phyloP scores from a whole-genome alignment of 2,888 invertebrate genomes.

The Scotopteryx bipunctaria region DNA sequence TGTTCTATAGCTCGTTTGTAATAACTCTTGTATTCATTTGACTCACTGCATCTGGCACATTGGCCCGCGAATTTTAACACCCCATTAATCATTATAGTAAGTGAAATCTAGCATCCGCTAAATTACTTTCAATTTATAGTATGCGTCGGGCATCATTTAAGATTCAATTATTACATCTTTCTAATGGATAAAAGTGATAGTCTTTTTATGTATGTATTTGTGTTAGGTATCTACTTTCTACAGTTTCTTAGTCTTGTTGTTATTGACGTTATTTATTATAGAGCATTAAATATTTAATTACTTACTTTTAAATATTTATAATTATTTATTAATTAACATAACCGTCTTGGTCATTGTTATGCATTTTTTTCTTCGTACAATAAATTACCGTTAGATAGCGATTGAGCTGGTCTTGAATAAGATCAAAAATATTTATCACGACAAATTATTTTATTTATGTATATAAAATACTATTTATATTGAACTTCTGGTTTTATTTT shows the following conservation, averaged over 20 bases:
- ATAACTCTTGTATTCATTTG: constrained; percentile 18
- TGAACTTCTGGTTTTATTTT: too few relatives aligned
- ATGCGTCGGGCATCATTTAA: constrained; percentile 22
- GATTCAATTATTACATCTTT: constrained; percentile 16
- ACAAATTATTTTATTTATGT: too few relatives aligned
- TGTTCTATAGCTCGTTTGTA: not conserved
- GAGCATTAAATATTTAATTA: not conserved
- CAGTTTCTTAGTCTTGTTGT: not conserved
- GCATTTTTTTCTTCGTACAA: not conserved
- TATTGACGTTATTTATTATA: not conserved
- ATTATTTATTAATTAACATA: not conserved
- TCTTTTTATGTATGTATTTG: not conserved
- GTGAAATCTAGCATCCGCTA: constrained; percentile 35
- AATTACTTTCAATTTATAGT: constrained; percentile 34
- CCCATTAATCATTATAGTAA: constrained; percentile 47
- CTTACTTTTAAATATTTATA: too few relatives aligned
- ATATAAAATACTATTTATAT: too few relatives aligned
- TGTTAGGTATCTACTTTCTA: constrained; percentile 3
- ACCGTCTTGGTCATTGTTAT: not conserved
- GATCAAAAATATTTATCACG: not conserved
- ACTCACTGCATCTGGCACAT: constrained; percentile 33
- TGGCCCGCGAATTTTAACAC: constrained; percentile 47
- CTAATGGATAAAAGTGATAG: constrained; percentile 14
- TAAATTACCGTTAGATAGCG: not conserved
- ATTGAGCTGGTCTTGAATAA: not conserved